These are phyloP conservation scores for Ceratina calcarata DNA, from an alignment of 1,140 invertebrate genomes.

Conservation along the genomic window DNA sequence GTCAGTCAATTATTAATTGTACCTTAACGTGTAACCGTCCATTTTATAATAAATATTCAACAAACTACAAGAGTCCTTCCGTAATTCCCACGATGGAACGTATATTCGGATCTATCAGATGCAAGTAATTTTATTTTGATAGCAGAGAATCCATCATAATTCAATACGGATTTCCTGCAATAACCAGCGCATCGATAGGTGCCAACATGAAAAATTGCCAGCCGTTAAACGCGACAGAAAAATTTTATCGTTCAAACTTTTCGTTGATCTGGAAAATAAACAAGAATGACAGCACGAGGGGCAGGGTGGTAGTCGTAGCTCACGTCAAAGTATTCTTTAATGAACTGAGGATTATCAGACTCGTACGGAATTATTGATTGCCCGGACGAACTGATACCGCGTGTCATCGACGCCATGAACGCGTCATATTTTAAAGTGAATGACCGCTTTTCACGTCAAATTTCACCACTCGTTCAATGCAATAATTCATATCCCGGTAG, in stretches of 20 bases:
- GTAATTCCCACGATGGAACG: too few species aligned
- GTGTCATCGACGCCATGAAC: slow-evolving; percentile 13
- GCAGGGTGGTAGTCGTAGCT: too few species aligned
- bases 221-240: too few species aligned
- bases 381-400: background rate
- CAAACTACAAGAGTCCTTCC: too few species aligned
- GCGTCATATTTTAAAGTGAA: too few species aligned
- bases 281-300: background rate
- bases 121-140: background rate
- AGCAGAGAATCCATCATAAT: background rate
- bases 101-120: too few species aligned
- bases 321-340: background rate
- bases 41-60: too few species aligned
- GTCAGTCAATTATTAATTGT: too few species aligned
- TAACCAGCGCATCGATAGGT: background rate
- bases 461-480: background rate
- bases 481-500: background rate
- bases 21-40: too few species aligned
- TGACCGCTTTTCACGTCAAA: background rate
- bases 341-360: slow-evolving; percentile 20
- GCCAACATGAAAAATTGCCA: too few species aligned
- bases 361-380: slow-evolving; percentile 22
- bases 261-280: slow-evolving; percentile 18
- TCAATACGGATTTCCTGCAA: background rate
- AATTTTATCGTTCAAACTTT: too few species aligned